Evolutionary conservation across 2,113 vertebrate species (phyloP).

Genomic region (Varanus komodoensis): DNA sequence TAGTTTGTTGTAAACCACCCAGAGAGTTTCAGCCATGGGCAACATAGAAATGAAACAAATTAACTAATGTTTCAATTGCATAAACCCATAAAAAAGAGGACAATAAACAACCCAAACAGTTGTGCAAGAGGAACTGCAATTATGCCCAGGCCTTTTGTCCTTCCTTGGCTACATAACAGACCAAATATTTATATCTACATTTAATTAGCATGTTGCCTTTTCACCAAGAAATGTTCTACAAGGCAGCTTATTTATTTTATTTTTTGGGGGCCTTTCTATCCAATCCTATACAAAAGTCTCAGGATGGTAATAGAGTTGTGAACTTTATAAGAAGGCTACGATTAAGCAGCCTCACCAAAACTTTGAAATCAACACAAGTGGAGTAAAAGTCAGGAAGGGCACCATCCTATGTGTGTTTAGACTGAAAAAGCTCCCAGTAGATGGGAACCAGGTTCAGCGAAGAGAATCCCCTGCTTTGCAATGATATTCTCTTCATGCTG

Average conservation of each 20-base stretch:
- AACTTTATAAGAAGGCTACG: neutral
- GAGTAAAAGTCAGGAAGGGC: no score
- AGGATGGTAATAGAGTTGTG: neutral
- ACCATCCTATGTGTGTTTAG: no score
- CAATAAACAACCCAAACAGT: no score
- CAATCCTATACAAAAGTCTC: no score
- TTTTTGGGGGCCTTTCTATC: no score
- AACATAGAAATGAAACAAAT: no score
- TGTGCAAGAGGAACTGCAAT: neutral
- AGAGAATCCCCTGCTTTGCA: neutral
- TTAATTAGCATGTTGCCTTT: neutral
- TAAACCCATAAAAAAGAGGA: neutral
- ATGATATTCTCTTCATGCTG: neutral
- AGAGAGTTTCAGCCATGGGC: no score
- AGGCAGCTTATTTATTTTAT: neutral
- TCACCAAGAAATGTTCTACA: neutral
- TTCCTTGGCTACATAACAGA: neutral
- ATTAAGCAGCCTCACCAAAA: neutral
- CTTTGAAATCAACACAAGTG: neutral
- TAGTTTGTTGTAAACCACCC: no score
- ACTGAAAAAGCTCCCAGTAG: no score
- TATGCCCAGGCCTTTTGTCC: neutral
- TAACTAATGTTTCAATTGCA: neutral
- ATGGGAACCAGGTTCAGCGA: neutral
- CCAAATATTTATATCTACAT: neutral